A percentile compares a stretch with the other conserved stretches of the same genome.
Conservation (phyloP, 2,797 vertebrate species). For the Muraenolepis orangiensis region DNA sequence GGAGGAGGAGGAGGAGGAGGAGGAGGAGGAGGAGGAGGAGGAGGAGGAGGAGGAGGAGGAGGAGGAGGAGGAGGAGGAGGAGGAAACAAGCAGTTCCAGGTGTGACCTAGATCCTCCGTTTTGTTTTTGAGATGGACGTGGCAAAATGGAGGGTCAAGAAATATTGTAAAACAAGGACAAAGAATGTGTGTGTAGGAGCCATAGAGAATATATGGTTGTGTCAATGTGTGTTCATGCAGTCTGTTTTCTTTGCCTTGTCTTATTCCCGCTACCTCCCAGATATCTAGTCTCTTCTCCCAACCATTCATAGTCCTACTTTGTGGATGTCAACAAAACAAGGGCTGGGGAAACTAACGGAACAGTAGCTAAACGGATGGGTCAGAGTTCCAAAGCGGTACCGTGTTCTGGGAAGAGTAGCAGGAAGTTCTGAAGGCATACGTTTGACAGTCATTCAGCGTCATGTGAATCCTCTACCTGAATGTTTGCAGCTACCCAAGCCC, state of each 20-base stretch:
- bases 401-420: slow-evolving; percentile 34
- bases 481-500: not conserved
- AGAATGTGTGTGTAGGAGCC: not conserved
- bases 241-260: not conserved
- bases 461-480: slow-evolving; percentile 42
- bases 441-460: slow-evolving; percentile 36
- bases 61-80: not conserved
- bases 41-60: slow-evolving; percentile 7
- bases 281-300: not conserved
- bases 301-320: not conserved
- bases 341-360: no score
- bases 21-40: slow-evolving; percentile 8
- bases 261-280: not conserved
- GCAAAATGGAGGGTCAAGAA: slow-evolving; percentile 2
- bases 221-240: not conserved
- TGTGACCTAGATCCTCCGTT: slow-evolving; percentile 39
- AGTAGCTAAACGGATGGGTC: not conserved
- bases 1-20: not conserved
- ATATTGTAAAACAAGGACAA: not conserved
- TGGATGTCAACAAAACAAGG: not conserved
- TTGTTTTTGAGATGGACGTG: slow-evolving; percentile 18
- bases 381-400: not conserved
- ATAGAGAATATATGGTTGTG: not conserved
- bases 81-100: slow-evolving; percentile 28
- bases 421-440: slow-evolving; percentile 28